Conservation (phyloP, 2,113 vertebrate species). For the Dicentrarchus labrax region DNA sequence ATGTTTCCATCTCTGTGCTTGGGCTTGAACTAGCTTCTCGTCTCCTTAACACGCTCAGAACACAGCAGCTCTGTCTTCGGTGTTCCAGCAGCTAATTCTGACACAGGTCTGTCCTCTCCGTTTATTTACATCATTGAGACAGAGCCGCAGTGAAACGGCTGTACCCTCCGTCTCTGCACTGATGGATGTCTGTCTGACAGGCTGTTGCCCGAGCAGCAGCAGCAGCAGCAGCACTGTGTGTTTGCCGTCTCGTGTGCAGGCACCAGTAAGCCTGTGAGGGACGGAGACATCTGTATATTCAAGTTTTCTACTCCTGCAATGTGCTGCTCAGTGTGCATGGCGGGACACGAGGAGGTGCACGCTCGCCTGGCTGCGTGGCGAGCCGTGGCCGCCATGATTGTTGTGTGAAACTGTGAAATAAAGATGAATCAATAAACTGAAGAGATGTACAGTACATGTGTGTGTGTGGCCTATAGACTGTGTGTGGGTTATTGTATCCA, state of each 20-base stretch:
- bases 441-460: background rate
- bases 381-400: slow-evolving; percentile 70
- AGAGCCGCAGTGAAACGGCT: slow-evolving; percentile 2
- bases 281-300: slow-evolving; percentile 73
- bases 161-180: slow-evolving; percentile 25
- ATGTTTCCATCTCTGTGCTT: background rate
- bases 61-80: slow-evolving; percentile 33
- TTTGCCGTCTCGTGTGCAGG: slow-evolving; percentile 41
- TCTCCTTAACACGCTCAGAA: slow-evolving; percentile 3
- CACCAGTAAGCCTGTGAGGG: slow-evolving; percentile 73
- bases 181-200: slow-evolving; percentile 66
- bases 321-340: slow-evolving; percentile 60
- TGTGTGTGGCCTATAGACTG: background rate
- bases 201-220: slow-evolving; percentile 32
- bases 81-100: slow-evolving; percentile 45
- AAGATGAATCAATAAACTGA: slow-evolving; percentile 66
- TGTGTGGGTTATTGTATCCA: background rate
- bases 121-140: slow-evolving; percentile 17
- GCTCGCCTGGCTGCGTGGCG: slow-evolving; percentile 63
- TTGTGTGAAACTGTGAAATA: slow-evolving; percentile 57
- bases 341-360: slow-evolving; percentile 50
- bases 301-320: slow-evolving; percentile 46
- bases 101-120: slow-evolving; percentile 42
- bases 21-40: background rate
- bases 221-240: slow-evolving; percentile 37